Evolutionary conservation across 2,888 invertebrate genomes (phyloP), one percentile per base, ranked within the genome.

Genomic region (Eristalis tenax): DNA sequence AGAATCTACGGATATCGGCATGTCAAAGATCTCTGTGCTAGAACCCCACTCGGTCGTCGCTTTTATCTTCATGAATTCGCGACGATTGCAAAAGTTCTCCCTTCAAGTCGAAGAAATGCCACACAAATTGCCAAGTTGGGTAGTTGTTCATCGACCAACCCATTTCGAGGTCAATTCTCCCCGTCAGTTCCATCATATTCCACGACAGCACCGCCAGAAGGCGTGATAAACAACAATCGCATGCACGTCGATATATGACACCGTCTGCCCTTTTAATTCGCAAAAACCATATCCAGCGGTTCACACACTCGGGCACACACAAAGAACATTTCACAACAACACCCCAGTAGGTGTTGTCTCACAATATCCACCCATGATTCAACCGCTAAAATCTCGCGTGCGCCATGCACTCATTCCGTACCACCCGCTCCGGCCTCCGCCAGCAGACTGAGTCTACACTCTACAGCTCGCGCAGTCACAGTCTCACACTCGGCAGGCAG

Each of bases 371-470:
- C 64, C 75, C 69, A 50, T 82, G 43, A 66, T 83, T 59, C 38
- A 80, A 71, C 75, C 81, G 32, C 74, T 73, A 15, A 78, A 32
- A 74, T 74, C 59, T 86, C 83, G 78, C 82, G 74, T 86, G 83
- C 66, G 78, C 74, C 74, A 75, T 75, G 69, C 59, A 59, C 56
- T 23, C 13, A 32, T 32, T 32, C 32, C 4, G 5, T 32, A 32
- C 5, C 4, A 32, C 32, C 6, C 32, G 5, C 32, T 6, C 6
- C 32, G 0, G 5, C 1, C 32, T 6, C 5, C 32, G 26, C 26
- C 26, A 26, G 15, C 28, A 50, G 35, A 23, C 26, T 15, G 26
- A 28, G 13, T 26, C 15, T 18, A 13, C 22, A n/a, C n/a, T n/a
- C n/a, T n/a, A n/a, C n/a, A 5, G 32, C 15, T 13, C 6, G 35